A percentile compares a stretch with the other conserved stretches of the same genome.
phyloP scores from a whole-genome alignment of 37 sponge, comb jelly and placozoan species.

The Eunapius fragilis region DNA sequence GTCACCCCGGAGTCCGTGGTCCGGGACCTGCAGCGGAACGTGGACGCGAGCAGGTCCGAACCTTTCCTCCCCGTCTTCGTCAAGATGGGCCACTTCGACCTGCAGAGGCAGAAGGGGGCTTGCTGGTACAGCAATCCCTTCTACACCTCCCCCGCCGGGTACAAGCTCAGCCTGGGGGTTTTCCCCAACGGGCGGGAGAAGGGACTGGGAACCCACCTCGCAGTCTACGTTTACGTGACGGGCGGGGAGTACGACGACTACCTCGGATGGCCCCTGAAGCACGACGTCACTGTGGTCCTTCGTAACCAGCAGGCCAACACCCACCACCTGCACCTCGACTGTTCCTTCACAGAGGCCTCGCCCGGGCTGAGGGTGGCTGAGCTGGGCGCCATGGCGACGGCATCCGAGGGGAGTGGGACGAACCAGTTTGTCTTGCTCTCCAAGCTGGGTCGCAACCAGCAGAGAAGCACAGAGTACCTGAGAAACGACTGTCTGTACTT shows the following conservation, averaged over 20 bases:
- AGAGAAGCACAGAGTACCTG: constrained; percentile 3
- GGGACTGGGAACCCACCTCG: constrained; percentile 17
- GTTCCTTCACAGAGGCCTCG: background rate
- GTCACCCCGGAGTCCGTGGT: background rate
- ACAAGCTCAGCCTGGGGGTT: constrained; percentile 28
- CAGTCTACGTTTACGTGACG: constrained; percentile 26
- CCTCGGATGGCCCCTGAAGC: constrained; percentile 13
- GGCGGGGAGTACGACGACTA: constrained; percentile 35
- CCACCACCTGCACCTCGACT: background rate
- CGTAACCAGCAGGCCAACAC: background rate
- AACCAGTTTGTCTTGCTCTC: constrained; percentile 8
- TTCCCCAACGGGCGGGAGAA: constrained; percentile 8
- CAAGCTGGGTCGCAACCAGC: background rate
- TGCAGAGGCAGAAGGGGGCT: background rate
- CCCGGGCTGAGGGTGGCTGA: background rate
- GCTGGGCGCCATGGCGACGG: background rate
- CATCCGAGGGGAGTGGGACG: constrained; percentile 8
- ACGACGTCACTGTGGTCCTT: constrained; percentile 16
- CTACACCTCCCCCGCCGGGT: constrained; percentile 29
- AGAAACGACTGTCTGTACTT: constrained; percentile 17
- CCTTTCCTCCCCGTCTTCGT: constrained; percentile 12
- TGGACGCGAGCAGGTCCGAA: background rate
- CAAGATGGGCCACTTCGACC: constrained; percentile 16
- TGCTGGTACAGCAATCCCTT: constrained; percentile 26
- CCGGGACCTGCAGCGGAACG: background rate